Base-by-base conservation (phyloP, 2,888 invertebrate genomes). In the Furcula furcula region DNA sequence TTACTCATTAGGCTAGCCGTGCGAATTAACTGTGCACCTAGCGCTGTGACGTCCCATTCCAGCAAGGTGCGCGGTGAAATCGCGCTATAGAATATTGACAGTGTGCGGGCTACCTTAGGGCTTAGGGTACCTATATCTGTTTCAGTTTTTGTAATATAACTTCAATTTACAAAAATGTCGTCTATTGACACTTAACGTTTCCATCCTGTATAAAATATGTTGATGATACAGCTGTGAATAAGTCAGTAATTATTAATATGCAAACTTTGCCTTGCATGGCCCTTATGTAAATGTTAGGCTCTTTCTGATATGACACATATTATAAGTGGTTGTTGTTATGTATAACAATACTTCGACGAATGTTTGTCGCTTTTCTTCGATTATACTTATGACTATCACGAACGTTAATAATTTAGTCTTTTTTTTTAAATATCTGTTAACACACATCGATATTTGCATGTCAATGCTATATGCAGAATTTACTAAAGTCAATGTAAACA, bases 301-400 rank as follows among this genome's bases (percentile, higher is more conserved):
- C 33, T 61, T 55, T 57, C 40, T 48, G 36, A 50, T 39, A 56
- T 52, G 53, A 51, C 42, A 48, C 36, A 32, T 37, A 11, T 7
- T 36, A 55, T 43, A 38, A 58, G 48, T 48, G 42, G 35, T 54
- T 57, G n/a, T 55, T 46, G 34, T 48, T 50, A 51, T 55, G 52
- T 61, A 37, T 61, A 61, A 60, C 62, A 66, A 65, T 63, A 71
- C 65, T 74, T 66, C 76, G 76, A 75, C 76, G 76, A 76, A 76
- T 69, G 58, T 65, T 65, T 66, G 57, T 55, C 51, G 57, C 52
- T 58, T 64, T 65, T 65, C 55, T 59, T 65, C 64, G 55, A 50
- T 58, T 57, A 29, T 43, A 55, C 52, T 54, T 57, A 46, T 53
- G 40, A 55, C 46, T 40, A 48, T 52, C 54, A 40, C 46, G 46